phyloP scores from a whole-genome alignment of 2,797 vertebrate genomes.

The Sebastes itinus region DNA sequence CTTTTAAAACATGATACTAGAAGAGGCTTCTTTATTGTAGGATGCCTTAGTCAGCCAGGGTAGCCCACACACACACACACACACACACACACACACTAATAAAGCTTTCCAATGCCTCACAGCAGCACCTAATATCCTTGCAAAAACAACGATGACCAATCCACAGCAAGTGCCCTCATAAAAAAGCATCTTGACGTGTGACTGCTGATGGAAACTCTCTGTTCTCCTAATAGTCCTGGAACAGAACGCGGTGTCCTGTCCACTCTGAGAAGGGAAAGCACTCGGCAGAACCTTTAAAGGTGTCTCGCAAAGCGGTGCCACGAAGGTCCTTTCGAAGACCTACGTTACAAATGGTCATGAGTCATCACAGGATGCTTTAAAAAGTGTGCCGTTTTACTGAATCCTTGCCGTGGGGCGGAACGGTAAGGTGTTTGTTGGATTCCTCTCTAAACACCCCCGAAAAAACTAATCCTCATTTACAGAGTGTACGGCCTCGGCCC shows the following conservation, averaged over 20 bases:
- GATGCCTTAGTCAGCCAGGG: neutral
- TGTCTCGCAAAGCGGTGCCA: neutral
- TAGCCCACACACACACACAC: constrained; percentile 5
- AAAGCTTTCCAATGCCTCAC: constrained; percentile 66
- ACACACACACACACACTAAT: constrained; percentile 32
- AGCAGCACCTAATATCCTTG: constrained; percentile 49
- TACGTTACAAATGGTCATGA: neutral
- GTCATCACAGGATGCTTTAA: neutral
- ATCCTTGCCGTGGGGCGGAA: neutral
- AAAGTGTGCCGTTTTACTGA: neutral
- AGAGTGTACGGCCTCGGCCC: neutral
- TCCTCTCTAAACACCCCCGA: constrained; percentile 8
- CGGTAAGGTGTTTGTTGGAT: constrained; percentile 24
- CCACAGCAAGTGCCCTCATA: constrained; percentile 57
- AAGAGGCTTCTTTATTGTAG: neutral
- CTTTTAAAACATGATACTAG: neutral
- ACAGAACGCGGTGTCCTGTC: constrained; percentile 46
- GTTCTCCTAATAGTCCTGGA: constrained; percentile 53
- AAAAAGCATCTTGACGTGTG: constrained; percentile 66
- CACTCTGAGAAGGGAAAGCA: constrained; percentile 20
- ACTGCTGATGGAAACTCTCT: constrained; percentile 72
- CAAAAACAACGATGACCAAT: constrained; percentile 64
- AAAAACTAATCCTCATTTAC: constrained; percentile 12
- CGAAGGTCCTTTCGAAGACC: neutral
- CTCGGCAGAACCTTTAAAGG: constrained; percentile 21